Base-by-base conservation (phyloP, 2,888 invertebrate genomes). In the Oegoconia quadripuncta region DNA sequence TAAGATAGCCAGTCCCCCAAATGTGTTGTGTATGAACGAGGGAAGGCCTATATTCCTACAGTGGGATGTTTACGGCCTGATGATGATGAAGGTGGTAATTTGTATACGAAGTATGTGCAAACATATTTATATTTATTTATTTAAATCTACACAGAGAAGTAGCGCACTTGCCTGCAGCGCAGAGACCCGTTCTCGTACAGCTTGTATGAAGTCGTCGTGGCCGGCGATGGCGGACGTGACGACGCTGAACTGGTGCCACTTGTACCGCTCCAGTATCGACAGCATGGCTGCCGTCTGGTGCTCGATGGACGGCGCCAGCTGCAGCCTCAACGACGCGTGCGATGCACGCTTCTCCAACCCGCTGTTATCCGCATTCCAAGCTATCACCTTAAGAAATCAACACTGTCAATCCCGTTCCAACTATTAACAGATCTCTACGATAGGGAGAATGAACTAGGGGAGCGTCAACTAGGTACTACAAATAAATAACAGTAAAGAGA, bases 331-430 rank as follows among this genome's bases (percentile, higher is more conserved):
- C 42, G 95, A 95, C 34, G 95, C 95, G 77, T 96, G 95, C 16
- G 96, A 95, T 26, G 95, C 95, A 50, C 93, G 80, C 48, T 91
- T 87, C 63, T 91, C 91, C 42, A 97, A 89, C 25, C 97, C 98
- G 26, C 97, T 96, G 81, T 98, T 98, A 79, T 98, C 98, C 6
- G 97, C 97, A 81, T 98, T 98, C 98, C 98, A 98, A 6, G 97
- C 96, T 58, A 98, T 96, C 36, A 98, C 97, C 59, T 86, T 58
- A 33, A 42, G 29, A 41, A 2, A 27, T 3, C 17, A 3, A n/a
- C 16, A 28, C n/a, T n/a, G n/a, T n/a, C n/a, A n/a, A n/a, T n/a
- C n/a, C n/a, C n/a, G n/a, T n/a, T n/a, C n/a, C n/a, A n/a, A n/a
- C n/a, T n/a, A n/a, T n/a, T n/a, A n/a, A 30, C 7, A 25, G 13